Evolutionary conservation across 2,113 vertebrate genomes (phyloP).

Genomic region (Picathartes gymnocephalus): DNA sequence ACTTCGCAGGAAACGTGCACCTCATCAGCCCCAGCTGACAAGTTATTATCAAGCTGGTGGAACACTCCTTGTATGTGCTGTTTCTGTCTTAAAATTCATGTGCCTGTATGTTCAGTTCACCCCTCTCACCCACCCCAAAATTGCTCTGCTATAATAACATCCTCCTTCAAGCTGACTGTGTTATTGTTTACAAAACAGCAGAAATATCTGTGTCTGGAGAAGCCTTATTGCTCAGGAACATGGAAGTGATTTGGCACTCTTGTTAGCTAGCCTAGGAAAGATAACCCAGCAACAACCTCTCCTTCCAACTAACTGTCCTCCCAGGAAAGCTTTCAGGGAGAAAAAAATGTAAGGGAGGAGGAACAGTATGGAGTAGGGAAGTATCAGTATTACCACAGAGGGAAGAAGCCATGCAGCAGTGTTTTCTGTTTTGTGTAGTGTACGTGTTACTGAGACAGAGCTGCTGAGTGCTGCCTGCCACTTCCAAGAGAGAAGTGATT

Average conservation of each 20-base stretch:
- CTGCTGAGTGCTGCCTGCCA: background rate
- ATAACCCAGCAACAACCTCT: background rate
- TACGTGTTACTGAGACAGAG: background rate
- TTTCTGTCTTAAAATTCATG: background rate
- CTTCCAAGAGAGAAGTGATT: background rate
- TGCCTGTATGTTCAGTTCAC: background rate
- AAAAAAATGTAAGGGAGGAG: background rate
- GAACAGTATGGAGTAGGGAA: background rate
- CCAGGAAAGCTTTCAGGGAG: background rate
- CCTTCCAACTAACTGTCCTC: background rate
- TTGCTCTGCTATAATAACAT: background rate
- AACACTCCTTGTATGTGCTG: background rate
- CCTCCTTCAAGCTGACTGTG: background rate
- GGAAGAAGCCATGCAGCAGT: background rate
- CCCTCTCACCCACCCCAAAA: background rate
- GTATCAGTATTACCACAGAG: background rate
- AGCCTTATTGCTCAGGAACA: background rate
- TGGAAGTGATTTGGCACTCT: background rate
- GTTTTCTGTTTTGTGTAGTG: background rate
- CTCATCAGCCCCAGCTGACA: accelerated
- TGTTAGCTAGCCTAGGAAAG: background rate
- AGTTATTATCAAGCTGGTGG: background rate
- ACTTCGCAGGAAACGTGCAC: accelerated
- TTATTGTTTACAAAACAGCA: background rate
- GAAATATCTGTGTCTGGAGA: background rate